Evolutionary conservation across 2,888 invertebrate genomes (phyloP).

Genomic region (Drosophila ustulata): DNA sequence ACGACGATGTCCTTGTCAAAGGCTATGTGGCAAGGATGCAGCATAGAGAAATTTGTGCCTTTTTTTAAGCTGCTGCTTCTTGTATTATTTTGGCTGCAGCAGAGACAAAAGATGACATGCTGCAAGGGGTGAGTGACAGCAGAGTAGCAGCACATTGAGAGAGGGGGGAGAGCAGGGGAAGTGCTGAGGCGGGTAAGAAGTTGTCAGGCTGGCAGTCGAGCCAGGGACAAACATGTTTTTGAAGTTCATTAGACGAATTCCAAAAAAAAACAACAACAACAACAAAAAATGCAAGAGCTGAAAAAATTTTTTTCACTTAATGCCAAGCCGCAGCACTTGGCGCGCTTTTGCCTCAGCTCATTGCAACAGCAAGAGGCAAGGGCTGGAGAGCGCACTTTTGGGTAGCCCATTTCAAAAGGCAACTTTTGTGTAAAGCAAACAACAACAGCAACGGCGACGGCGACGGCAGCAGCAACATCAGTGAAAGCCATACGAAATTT

Average conservation of each 20-base stretch:
- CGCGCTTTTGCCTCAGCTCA: conserved; percentile 29
- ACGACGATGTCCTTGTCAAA: conserved; percentile 64
- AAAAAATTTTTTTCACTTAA: conserved; percentile 68
- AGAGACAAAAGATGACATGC: conserved; percentile 83
- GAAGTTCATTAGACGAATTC: conserved; percentile 84
- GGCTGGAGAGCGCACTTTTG: conserved; percentile 55
- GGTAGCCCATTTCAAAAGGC: conserved; percentile 68
- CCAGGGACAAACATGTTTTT: conserved; percentile 81
- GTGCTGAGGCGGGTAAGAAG: conserved; percentile 29
- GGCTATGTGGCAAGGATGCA: conserved; percentile 70
- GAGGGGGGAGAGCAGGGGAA: neutral
- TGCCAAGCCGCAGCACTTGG: conserved; percentile 69
- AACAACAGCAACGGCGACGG: conserved; percentile 44
- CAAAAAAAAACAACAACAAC: conserved; percentile 41
- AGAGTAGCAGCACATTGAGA: conserved; percentile 3
- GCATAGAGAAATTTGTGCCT: conserved; percentile 63
- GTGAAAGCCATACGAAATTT: conserved; percentile 77
- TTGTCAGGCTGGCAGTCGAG: conserved; percentile 52
- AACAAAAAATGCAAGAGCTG: conserved; percentile 27
- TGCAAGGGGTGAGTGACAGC: conserved; percentile 61
- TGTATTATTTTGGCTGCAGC: conserved; percentile 57
- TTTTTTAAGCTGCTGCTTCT: conserved; percentile 41
- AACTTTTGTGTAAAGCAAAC: conserved; percentile 62
- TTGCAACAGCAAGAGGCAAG: conserved; percentile 23
- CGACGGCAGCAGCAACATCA: conserved; percentile 29